phyloP scores from a whole-genome alignment of 2,888 invertebrate species.

The Tachina fera region DNA sequence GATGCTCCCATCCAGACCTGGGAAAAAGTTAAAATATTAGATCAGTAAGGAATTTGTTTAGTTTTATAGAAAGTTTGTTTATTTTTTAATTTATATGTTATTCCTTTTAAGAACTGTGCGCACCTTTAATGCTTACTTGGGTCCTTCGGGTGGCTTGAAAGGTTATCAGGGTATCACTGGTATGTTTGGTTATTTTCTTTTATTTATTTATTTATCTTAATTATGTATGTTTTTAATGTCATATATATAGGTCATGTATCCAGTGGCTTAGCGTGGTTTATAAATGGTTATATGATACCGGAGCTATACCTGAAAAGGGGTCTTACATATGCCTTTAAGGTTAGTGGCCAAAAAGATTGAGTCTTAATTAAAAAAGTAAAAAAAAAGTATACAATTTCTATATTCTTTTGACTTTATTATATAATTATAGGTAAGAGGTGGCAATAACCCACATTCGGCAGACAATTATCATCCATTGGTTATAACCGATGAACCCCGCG shows the following conservation, averaged over 20 bases:
- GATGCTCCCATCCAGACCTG: slow-evolving; percentile 83
- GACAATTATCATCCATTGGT: slow-evolving; percentile 94
- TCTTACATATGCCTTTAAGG: slow-evolving; percentile 91
- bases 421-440: slow-evolving; percentile 86
- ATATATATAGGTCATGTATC: slow-evolving; percentile 85
- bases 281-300: slow-evolving; percentile 94
- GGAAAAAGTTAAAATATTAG: slow-evolving; percentile 87
- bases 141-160: slow-evolving; percentile 91
- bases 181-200: slow-evolving; percentile 75
- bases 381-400: background rate
- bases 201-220: background rate
- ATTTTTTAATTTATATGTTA: slow-evolving; percentile 78
- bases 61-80: background rate
- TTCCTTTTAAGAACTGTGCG: slow-evolving; percentile 85
- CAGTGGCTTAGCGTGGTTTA: slow-evolving; percentile 93
- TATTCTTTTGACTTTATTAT: background rate
- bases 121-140: slow-evolving; percentile 91
- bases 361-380: too few relatives aligned
- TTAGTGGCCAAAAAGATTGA: slow-evolving; percentile 76
- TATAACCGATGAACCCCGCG: slow-evolving; percentile 92
- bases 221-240: slow-evolving; percentile 1
- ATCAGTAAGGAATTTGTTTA: slow-evolving; percentile 82
- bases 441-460: slow-evolving; percentile 94
- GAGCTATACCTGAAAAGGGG: slow-evolving; percentile 94
- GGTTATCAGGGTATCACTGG: slow-evolving; percentile 90